phyloP scores from a whole-genome alignment of 2,113 vertebrate genomes.

The Bostrychus sinensis region DNA sequence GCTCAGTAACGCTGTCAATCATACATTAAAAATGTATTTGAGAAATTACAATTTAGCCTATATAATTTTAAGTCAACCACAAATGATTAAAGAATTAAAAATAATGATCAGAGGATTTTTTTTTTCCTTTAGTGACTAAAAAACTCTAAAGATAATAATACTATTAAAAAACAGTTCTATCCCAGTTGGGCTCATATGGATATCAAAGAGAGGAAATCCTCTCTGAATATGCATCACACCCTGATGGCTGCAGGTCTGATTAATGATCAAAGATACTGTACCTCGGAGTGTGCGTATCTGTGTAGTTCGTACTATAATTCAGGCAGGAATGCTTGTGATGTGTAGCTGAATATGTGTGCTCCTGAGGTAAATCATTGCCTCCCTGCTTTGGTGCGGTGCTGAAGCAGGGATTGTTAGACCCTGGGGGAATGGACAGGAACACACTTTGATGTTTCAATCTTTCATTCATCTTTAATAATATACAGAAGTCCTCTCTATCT shows the following conservation, averaged over 20 bases:
- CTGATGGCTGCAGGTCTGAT: constrained; percentile 12
- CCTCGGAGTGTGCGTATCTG: neutral
- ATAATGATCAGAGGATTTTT: neutral
- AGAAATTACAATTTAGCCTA: too few relatives aligned
- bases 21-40: too few relatives aligned
- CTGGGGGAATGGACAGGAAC: constrained; percentile 19
- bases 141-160: neutral
- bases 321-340: constrained; percentile 3
- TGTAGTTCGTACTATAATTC: constrained; percentile 14
- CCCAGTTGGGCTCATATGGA: constrained; percentile 17
- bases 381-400: neutral
- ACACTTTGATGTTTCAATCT: constrained; percentile 54
- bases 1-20: too few relatives aligned
- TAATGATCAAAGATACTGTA: constrained; percentile 30
- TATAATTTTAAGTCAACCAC: neutral
- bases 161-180: constrained; percentile 17
- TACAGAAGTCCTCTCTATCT: constrained; percentile 8
- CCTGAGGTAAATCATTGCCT: constrained; percentile 35
- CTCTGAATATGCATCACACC: constrained; percentile 24
- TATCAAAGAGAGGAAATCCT: constrained; percentile 46
- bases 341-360: constrained; percentile 8
- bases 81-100: neutral
- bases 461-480: constrained; percentile 50
- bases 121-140: neutral
- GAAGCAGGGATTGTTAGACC: constrained; percentile 11